A percentile compares a stretch with the other conserved stretches of the same genome.
These are phyloP conservation scores for Avahi laniger DNA, from an alignment of 2,797 vertebrate genomes.

Conservation along the genomic window DNA sequence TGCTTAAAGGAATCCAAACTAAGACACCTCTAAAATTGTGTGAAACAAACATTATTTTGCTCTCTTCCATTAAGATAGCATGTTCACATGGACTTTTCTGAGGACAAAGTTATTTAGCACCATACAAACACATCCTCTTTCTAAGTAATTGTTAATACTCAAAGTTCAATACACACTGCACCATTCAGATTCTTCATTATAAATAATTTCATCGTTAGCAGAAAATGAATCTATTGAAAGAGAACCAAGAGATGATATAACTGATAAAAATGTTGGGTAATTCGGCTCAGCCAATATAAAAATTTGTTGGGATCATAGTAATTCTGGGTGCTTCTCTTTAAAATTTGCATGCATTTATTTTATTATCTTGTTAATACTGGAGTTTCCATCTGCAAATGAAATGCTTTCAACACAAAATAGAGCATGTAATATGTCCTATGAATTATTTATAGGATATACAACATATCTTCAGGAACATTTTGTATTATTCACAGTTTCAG, in stretches of 20 bases:
- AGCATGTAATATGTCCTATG: constrained; percentile 58
- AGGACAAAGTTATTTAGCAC: not conserved
- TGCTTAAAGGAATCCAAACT: constrained; percentile 50
- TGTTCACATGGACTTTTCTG: not conserved
- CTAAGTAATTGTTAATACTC: not conserved
- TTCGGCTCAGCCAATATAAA: not conserved
- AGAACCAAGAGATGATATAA: not conserved
- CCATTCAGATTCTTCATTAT: not conserved
- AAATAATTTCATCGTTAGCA: not conserved
- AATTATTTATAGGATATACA: constrained; percentile 70
- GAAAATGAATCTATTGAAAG: not conserved
- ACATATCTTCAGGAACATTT: constrained; percentile 47
- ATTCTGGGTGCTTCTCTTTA: constrained; percentile 43
- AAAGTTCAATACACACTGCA: not conserved
- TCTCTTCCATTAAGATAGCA: not conserved
- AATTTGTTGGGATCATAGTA: constrained; percentile 29
- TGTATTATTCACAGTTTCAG: constrained; percentile 39
- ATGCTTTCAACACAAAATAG: constrained; percentile 67
- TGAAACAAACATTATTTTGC: not conserved
- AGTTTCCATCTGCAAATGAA: constrained; percentile 58
- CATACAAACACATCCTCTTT: not conserved
- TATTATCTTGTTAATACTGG: constrained; percentile 56
- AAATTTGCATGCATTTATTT: constrained; percentile 44
- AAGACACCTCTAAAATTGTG: not conserved
- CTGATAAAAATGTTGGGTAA: not conserved